Conservation (phyloP, 37 sponge, comb jelly and placozoan species). For the Cladorhizidae sp. region DNA sequence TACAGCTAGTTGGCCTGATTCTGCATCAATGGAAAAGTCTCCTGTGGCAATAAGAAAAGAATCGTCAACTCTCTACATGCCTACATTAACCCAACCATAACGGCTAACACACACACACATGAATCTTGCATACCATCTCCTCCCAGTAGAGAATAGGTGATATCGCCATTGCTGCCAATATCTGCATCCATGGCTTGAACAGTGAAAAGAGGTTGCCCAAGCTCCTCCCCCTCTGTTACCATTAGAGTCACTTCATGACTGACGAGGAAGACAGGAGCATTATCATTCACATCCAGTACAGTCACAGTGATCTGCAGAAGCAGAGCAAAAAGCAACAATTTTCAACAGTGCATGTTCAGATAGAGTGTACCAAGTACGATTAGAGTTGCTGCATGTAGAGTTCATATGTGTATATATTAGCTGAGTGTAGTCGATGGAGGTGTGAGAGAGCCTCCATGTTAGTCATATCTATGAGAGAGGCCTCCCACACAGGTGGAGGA, state of each 20-base stretch:
- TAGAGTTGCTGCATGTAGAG: too few species aligned
- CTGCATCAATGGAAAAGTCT: slow-evolving; percentile 28
- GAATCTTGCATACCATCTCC: slow-evolving; percentile 1
- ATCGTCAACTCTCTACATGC: too few species aligned
- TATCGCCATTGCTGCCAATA: slow-evolving; percentile 11
- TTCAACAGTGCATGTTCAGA: too few species aligned
- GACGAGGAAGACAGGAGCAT: slow-evolving; percentile 23
- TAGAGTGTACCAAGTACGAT: too few species aligned
- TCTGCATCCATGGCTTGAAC: slow-evolving; percentile 19
- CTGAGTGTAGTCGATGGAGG: too few species aligned
- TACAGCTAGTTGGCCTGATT: slow-evolving; percentile 28
- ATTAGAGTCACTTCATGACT: background rate
- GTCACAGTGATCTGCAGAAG: slow-evolving; percentile 20
- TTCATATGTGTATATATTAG: too few species aligned
- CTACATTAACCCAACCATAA: background rate
- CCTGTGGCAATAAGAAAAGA: background rate
- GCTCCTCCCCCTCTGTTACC: slow-evolving; percentile 17
- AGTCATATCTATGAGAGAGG: too few species aligned
- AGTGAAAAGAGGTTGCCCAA: background rate
- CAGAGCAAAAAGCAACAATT: background rate
- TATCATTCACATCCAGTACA: slow-evolving; percentile 41
- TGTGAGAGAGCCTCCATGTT: too few species aligned
- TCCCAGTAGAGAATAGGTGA: slow-evolving; percentile 13
- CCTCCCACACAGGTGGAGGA: too few species aligned
- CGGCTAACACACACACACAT: background rate